These are phyloP conservation scores for Oplegnathus fasciatus DNA, from an alignment of 2,113 vertebrate genomes.

Conservation along the genomic window DNA sequence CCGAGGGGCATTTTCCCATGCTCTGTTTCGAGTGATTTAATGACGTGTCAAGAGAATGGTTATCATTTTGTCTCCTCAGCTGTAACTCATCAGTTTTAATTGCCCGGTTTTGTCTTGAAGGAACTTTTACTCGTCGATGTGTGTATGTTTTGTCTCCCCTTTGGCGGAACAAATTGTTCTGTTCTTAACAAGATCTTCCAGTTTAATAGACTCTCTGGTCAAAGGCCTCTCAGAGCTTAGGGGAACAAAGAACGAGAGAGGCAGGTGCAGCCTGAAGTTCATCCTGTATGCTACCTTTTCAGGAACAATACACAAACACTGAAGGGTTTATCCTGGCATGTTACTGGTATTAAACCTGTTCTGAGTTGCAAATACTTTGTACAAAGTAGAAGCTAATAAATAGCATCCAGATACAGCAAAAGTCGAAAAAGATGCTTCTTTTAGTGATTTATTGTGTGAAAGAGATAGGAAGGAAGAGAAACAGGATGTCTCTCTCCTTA, in stretches of 20 bases:
- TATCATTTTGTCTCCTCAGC: conserved; percentile 67
- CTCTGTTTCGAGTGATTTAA: conserved; percentile 49
- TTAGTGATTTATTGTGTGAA: neutral
- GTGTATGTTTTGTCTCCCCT: conserved; percentile 47
- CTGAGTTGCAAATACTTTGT: neutral
- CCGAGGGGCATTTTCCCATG: conserved; percentile 31
- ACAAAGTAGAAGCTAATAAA: neutral
- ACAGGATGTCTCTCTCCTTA: conserved; percentile 54
- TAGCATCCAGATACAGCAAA: neutral
- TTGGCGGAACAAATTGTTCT: conserved; percentile 67
- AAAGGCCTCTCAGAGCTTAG: conserved; percentile 44
- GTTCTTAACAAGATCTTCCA: conserved; percentile 66
- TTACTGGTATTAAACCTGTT: neutral
- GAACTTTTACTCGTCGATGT: conserved; percentile 40
- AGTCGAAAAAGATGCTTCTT: conserved; percentile 22
- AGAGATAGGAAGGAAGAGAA: conserved; percentile 24
- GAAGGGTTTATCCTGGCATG: conserved; percentile 4
- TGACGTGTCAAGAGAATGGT: conserved; percentile 55
- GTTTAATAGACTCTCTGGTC: conserved; percentile 42
- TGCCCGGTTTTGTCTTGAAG: conserved; percentile 65
- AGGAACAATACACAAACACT: conserved; percentile 24
- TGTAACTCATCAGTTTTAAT: conserved; percentile 72
- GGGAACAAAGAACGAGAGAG: conserved; percentile 32
- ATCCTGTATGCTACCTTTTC: conserved; percentile 1
- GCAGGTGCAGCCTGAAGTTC: conserved; percentile 46